Evolutionary conservation across 2,113 vertebrate species (phyloP).

Genomic region (Mandrillus leucophaeus): DNA sequence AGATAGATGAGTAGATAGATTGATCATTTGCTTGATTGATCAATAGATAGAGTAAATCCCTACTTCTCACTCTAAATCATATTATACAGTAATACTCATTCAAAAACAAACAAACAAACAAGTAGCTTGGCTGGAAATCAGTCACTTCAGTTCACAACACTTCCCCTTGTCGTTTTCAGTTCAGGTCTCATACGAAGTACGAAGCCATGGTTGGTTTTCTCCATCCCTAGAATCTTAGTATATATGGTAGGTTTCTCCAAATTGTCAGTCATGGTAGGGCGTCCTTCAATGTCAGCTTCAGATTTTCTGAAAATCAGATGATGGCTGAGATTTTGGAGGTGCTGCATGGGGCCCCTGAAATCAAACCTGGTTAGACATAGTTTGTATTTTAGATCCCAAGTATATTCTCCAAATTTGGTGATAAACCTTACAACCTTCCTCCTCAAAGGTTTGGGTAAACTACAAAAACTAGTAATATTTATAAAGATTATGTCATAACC

Average conservation of each 20-base stretch:
- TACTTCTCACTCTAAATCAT: not conserved
- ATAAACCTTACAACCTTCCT: not conserved
- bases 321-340: not conserved
- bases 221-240: not conserved
- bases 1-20: too few species aligned
- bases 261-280: not conserved
- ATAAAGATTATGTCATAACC: not conserved
- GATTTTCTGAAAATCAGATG: not conserved
- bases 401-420: not conserved
- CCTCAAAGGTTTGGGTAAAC: not conserved
- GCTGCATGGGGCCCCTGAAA: not conserved
- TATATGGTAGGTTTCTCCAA: not conserved
- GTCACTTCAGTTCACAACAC: not conserved
- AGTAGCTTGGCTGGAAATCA: not conserved
- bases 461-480: not conserved
- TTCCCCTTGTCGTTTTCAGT: not conserved
- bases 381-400: not conserved
- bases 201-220: not conserved
- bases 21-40: accelerated
- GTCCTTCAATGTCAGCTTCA: not conserved
- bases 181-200: not conserved
- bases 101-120: not conserved
- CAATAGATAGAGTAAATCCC: not conserved
- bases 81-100: not conserved
- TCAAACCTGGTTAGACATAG: not conserved